A percentile compares a stretch with the other conserved stretches of the same genome.
These are phyloP conservation scores for Hypsibius dujardini DNA, from an alignment of 1,140 invertebrate species.

Conservation along the genomic window DNA sequence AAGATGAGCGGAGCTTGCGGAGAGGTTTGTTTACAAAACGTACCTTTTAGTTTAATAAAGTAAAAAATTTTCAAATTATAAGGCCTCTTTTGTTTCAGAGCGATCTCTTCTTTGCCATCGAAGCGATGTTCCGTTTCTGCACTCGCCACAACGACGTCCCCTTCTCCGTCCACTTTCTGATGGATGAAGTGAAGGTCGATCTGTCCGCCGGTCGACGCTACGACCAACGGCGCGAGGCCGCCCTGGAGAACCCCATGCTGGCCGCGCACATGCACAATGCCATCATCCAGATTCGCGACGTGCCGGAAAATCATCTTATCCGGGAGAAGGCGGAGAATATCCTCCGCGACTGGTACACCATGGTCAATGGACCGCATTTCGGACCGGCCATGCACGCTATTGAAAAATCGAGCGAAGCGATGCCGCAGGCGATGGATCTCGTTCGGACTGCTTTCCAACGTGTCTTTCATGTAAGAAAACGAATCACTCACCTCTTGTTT, in stretches of 20 bases:
- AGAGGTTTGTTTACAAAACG: neutral
- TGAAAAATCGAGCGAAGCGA: conserved; percentile 17
- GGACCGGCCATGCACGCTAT: conserved; percentile 52
- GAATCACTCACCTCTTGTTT: too few species aligned
- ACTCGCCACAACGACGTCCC: conserved; percentile 22
- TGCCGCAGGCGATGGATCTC: conserved; percentile 19
- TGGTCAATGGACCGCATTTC: conserved; percentile 88
- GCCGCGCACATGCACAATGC: conserved; percentile 9
- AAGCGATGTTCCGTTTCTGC: conserved; percentile 13
- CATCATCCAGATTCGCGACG: conserved; percentile 17
- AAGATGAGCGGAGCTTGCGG: neutral
- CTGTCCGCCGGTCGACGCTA: conserved; percentile 19
- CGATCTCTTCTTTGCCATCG: conserved; percentile 9
- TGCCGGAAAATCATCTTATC: conserved; percentile 31
- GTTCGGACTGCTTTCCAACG: conserved; percentile 3
- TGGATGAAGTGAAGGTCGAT: conserved; percentile 17
- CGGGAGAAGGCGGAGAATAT: conserved; percentile 87
- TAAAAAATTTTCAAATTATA: neutral
- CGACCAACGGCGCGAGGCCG: conserved; percentile 10
- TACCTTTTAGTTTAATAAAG: neutral
- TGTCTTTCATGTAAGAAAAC: too few species aligned
- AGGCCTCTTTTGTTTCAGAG: conserved; percentile 13
- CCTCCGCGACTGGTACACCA: conserved; percentile 78
- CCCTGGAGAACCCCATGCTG: conserved; percentile 14
- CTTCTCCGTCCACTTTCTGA: conserved; percentile 18